Base-by-base conservation (phyloP, 2,113 vertebrate genomes). In the rat (Rattus norvegicus) region DNA sequence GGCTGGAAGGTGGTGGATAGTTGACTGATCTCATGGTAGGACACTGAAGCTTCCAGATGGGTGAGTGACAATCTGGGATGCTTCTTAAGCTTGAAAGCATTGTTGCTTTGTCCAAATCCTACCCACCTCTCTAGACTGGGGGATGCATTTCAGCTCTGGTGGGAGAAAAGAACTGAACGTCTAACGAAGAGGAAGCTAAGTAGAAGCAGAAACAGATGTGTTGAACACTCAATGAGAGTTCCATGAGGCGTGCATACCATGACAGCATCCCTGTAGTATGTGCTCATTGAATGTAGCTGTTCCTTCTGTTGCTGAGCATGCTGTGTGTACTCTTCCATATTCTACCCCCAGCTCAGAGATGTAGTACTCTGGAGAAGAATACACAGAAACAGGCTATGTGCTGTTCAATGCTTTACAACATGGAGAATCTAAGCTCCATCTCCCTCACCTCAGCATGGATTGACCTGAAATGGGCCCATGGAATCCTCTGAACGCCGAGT, bases 251-350 rank as follows among this genome's bases (percentile, higher is more conserved):
- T 28, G 24, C 28, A 56, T 63, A 89, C 79, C 30, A 56, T 33
- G n/a, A 67, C 76, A n/a, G 52, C 26, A 3, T 6, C 14, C 20
- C 43, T 1, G 1, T 39, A 72, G 59, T 90, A 87, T 43, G 39
- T 61, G 11, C 47, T 77, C 72, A 39, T 79, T 39, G 30, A 85
- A 54, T 8, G 22, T 24, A 33, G 65, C 16, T 20, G 56, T 7
- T 39, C 56, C 43, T 61, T 67, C 26, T 73, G 28, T 20, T 59
- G 52, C 43, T 39, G 43, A 5, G 10, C 26, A 69, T 63, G 28
- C n/a, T 33, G 0, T 9, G 13, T n/a, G 33, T 89, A 1, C 56
- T 86, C 2, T 28, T 17, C 28, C 12, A 2, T 1, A 26, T 30
- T 47, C 59, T 69, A 14, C 2, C 12, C 30, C 47, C 17, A 39